Evolutionary conservation across 2,113 vertebrate genomes (phyloP), one percentile per base, ranked within the genome.

Genomic region (Onychorhynchus coronatus): DNA sequence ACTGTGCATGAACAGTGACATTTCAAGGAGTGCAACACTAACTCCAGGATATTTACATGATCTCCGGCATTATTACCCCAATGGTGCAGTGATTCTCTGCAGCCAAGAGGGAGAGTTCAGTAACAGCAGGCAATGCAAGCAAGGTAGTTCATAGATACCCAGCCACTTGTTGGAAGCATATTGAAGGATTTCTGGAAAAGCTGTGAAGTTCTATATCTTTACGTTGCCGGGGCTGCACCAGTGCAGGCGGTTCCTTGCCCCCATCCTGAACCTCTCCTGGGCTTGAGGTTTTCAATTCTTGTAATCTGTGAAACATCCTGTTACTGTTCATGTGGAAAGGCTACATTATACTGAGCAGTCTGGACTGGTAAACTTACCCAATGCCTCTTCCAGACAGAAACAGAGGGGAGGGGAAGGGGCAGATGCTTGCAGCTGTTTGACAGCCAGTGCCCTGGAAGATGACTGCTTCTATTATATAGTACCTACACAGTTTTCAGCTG

Each of bases 391-490:
- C 46, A 81, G 52, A 53, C 16, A 84, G 28, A 59, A 89, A 18
- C 58, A 84, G 66, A 93, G 80, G 33, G 47, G 41, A 74, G 58
- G 37, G 67, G 74, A 59, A 44, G 65, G 88, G 86, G 78, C 35
- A 91, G 85, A 82, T 50, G 37, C 86, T 56, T 28, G 81, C 68
- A 89, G 80, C 71, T 92, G 59, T 85, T 23, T 85, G 93, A 74
- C 91, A 94, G 81, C 27, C 81, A 52, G 68, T 42, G 93, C 93
- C 86, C 91, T 92, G 89, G 50, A 91, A 93, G 83, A 72, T 78
- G 74, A 80, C 56, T 79, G 50, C 8, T 52, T 91, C 93, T 97
- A 94, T 93, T 93, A 90, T 61, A 82, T 93, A 97, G 91, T 19
- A 71, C 35, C 86, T 90, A 65, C 37, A 50, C 62, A 23, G 65